Evolutionary conservation across 2,797 vertebrate species (phyloP).

Genomic region (Sciurus carolinensis): DNA sequence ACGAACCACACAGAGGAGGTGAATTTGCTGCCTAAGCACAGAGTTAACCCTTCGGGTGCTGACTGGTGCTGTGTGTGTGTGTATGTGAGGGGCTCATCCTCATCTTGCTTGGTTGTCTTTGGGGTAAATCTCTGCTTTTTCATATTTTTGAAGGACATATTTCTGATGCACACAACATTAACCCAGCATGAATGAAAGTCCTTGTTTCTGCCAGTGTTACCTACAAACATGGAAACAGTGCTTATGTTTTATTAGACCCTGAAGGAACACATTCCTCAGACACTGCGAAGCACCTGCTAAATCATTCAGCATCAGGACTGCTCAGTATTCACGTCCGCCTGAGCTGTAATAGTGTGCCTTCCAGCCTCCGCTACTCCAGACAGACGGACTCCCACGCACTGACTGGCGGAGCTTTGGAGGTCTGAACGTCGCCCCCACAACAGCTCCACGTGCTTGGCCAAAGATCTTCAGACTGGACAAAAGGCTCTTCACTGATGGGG

Average conservation of each 20-base stretch:
- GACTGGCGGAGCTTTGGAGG: not conserved
- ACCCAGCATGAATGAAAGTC: conserved; percentile 64
- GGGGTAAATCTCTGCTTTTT: conserved; percentile 51
- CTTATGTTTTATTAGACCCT: conserved; percentile 87
- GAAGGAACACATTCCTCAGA: conserved; percentile 80
- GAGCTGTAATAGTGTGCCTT: conserved; percentile 79
- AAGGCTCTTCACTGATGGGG: not conserved
- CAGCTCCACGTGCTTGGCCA: not conserved
- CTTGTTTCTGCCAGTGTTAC: conserved; percentile 78
- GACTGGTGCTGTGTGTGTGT: rapidly evolving
- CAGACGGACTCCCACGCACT: conserved; percentile 56
- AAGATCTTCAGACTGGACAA: not conserved
- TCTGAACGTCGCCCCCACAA: not conserved
- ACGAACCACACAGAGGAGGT: conserved; percentile 40
- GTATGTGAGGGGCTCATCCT: not conserved
- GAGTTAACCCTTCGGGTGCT: conserved; percentile 31
- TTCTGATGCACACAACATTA: not conserved
- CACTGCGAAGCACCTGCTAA: conserved; percentile 83
- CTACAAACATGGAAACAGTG: conserved; percentile 73
- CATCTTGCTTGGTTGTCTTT: conserved; percentile 43
- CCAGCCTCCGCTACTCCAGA: conserved; percentile 75
- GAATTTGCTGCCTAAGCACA: conserved; percentile 62
- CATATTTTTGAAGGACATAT: conserved; percentile 35
- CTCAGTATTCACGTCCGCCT: conserved; percentile 86
- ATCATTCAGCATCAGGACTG: conserved; percentile 86